A percentile compares a stretch with the other conserved stretches of the same genome.
These are phyloP conservation scores for Drosophila sulfurigaster DNA, from an alignment of 1,140 invertebrate genomes.

Conservation along the genomic window DNA sequence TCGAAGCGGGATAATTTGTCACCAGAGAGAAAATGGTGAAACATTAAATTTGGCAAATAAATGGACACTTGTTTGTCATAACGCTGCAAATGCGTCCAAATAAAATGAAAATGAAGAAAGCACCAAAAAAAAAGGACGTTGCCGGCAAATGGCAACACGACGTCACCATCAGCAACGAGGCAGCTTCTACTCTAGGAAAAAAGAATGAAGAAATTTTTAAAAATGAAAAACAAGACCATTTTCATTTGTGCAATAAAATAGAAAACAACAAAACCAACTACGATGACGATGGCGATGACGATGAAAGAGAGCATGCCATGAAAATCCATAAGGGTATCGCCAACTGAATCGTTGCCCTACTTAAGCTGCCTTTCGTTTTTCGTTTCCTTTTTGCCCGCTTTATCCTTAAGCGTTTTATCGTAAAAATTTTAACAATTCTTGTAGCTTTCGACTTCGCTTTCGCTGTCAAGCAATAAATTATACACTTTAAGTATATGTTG, in stretches of 20 bases:
- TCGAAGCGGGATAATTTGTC: slow-evolving; percentile 82
- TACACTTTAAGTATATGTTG: too few species aligned
- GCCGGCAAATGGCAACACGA: slow-evolving; percentile 24
- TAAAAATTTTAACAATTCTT: too few species aligned
- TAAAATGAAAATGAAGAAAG: slow-evolving; percentile 66
- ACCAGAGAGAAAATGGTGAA: slow-evolving; percentile 75
- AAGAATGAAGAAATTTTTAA: slow-evolving; percentile 48
- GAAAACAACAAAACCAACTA: slow-evolving; percentile 69
- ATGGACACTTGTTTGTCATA: slow-evolving; percentile 84
- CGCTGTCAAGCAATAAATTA: too few species aligned
- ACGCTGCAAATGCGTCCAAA: slow-evolving; percentile 81
- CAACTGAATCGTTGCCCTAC: slow-evolving; percentile 10
- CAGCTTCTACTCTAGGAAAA: slow-evolving; percentile 29
- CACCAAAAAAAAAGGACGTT: slow-evolving; percentile 46
- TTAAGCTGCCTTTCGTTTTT: not conserved
- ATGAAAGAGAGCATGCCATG: not conserved
- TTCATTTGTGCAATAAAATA: slow-evolving; percentile 82
- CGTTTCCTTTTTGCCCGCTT: not conserved
- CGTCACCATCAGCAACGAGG: slow-evolving; percentile 8
- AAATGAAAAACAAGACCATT: slow-evolving; percentile 82
- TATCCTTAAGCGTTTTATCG: not conserved
- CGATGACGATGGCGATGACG: too few species aligned
- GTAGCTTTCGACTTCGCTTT: too few species aligned
- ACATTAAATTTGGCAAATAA: slow-evolving; percentile 84
- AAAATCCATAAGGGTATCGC: slow-evolving; percentile 10